These are phyloP conservation scores for Coreoperca whiteheadi DNA, from an alignment of 2,113 vertebrate species.

Conservation along the genomic window DNA sequence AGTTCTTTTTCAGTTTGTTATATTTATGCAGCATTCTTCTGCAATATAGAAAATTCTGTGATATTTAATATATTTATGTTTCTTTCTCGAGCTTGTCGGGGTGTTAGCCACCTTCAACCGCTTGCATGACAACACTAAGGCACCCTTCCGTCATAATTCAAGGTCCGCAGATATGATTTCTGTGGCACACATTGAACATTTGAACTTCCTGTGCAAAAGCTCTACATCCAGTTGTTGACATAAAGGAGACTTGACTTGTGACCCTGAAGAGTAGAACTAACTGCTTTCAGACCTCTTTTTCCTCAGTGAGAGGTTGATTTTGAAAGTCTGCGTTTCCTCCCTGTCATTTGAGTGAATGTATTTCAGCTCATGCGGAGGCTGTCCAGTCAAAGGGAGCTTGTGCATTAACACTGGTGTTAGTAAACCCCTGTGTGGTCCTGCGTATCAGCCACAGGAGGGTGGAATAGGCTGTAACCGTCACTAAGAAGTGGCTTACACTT, in stretches of 20 bases:
- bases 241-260: background rate
- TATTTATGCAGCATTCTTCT: background rate
- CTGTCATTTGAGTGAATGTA: conserved; percentile 38
- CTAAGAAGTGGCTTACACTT: conserved; percentile 39
- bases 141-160: background rate
- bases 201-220: background rate
- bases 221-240: background rate
- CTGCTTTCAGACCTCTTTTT: conserved; percentile 34
- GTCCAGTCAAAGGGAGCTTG: conserved; percentile 1
- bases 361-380: conserved; percentile 23
- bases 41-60: background rate
- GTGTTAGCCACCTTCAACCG: conserved; percentile 1
- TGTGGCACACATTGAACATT: too few relatives aligned
- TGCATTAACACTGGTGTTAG: conserved; percentile 27
- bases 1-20: background rate
- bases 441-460: conserved; percentile 42
- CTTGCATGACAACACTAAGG: background rate
- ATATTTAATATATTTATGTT: background rate
- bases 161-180: conserved; percentile 11
- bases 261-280: conserved; percentile 9
- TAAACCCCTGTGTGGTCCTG: conserved; percentile 63
- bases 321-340: conserved; percentile 28
- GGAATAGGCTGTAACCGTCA: conserved; percentile 44
- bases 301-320: conserved; percentile 14
- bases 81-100: background rate